Percentiles rank a stretch among this genome's conserved stretches.
Evolutionary conservation across 2,888 invertebrate species (phyloP).

Genomic region (Brassicogethes aeneus): DNA sequence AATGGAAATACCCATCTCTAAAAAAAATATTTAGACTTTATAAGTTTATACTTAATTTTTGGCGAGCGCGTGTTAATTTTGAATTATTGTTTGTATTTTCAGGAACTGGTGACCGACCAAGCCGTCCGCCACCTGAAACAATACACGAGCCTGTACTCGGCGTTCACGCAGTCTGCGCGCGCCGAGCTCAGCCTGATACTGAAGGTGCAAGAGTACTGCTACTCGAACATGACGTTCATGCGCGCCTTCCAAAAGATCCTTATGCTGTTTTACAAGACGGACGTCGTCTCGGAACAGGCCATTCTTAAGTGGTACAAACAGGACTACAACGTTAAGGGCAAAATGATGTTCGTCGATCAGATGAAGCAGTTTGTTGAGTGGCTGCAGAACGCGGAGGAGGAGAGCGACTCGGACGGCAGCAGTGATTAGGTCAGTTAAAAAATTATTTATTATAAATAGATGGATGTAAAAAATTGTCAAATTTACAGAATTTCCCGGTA

Average conservation of each 20-base stretch:
- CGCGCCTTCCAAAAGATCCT: conserved; percentile 97
- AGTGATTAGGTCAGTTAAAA: conserved; percentile 33
- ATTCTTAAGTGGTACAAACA: conserved; percentile 96
- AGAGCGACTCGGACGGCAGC: conserved; percentile 50
- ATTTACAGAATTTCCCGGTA: too few relatives aligned
- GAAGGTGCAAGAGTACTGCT: conserved; percentile 95
- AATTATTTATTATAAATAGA: too few relatives aligned
- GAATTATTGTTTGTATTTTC: too few relatives aligned
- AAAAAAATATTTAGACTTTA: too few relatives aligned
- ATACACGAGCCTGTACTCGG: conserved; percentile 78
- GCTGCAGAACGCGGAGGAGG: conserved; percentile 94
- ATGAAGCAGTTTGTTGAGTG: conserved; percentile 97
- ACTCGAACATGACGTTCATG: conserved; percentile 99
- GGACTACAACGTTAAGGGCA: conserved; percentile 87
- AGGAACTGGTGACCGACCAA: conserved; percentile 89
- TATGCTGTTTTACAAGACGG: conserved; percentile 91
- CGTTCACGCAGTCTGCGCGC: conserved; percentile 77
- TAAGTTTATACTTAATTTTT: too few relatives aligned
- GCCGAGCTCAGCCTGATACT: conserved; percentile 82
- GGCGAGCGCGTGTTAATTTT: too few relatives aligned
- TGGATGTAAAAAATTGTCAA: too few relatives aligned
- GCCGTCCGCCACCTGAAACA: conserved; percentile 82
- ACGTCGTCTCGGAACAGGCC: conserved; percentile 90
- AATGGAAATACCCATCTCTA: too few relatives aligned
- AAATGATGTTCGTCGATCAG: conserved; percentile 96